Evolutionary conservation across 2,888 invertebrate genomes (phyloP).

Genomic region (Polyploca ridens): DNA sequence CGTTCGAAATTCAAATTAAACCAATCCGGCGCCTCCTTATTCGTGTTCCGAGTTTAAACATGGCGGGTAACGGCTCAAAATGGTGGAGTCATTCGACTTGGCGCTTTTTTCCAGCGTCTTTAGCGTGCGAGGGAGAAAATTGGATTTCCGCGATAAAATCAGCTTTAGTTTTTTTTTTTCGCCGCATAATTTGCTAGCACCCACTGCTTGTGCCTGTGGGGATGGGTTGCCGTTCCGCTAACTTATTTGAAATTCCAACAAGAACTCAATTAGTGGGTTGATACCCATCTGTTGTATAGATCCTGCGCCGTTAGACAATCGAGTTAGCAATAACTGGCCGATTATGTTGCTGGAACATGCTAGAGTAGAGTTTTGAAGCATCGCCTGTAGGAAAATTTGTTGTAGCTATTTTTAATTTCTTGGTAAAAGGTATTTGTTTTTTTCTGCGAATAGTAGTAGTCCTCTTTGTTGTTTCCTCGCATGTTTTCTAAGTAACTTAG

Average conservation of each 20-base stretch:
- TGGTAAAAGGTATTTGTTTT: background rate
- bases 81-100: conserved; percentile 82
- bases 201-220: conserved; percentile 55
- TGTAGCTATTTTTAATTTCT: background rate
- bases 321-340: conserved; percentile 7
- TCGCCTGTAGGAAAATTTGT: background rate
- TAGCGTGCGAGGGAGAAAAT: conserved; percentile 84
- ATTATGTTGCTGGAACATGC: background rate
- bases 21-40: conserved; percentile 84
- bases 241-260: conserved; percentile 69
- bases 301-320: conserved; percentile 21
- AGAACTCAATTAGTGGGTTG: conserved; percentile 73
- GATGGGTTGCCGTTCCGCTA: conserved; percentile 65
- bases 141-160: conserved; percentile 85
- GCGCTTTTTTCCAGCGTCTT: conserved; percentile 83
- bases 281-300: conserved; percentile 48
- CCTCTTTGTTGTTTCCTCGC: background rate
- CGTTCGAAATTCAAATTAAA: conserved; percentile 84
- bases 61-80: conserved; percentile 79
- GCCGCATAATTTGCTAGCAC: conserved; percentile 73
- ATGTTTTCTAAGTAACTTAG: too few relatives aligned
- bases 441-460: background rate
- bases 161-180: conserved; percentile 75
- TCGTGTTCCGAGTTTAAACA: conserved; percentile 82
- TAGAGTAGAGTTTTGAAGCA: background rate